Base-by-base conservation (phyloP, 2,888 invertebrate genomes). In the Chymomyza fuscimana region DNA sequence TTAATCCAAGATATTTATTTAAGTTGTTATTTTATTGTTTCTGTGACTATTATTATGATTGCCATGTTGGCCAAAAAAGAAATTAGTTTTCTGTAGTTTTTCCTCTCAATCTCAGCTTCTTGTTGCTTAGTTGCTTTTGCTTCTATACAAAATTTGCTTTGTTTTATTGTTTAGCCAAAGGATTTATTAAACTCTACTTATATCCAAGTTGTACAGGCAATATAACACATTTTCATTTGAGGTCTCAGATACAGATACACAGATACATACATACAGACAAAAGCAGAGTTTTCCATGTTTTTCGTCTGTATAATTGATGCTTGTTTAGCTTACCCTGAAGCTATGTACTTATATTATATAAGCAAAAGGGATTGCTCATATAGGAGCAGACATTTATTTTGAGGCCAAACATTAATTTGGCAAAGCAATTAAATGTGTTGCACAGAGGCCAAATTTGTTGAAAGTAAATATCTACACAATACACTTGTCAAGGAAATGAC, bases 401-500 rank as follows among this genome's bases (percentile, higher is more conserved):
- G 65, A 66, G 64, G 65, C 61, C 56, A 69, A 63, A 65, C 67
- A 77, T 77, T 77, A 80, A 74, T 80, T 73, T 79, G 72, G 32
- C 59, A 69, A 70, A 80, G 72, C 80, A 81, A 79, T 80, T 82
- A 73, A 78, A 78, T 65, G 72, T 69, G 62, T 46, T 59, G 63
- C 72, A 65, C 36, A 50, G 25, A 15, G 10, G 40, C 40, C 40
- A 46, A 46, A 46, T 46, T 46, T 46, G 40, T 46, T 46, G 40
- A 46, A 46, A 46, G 12, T 46, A 46, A 46, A 46, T 46, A 46
- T 12, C 40, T 46, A 0, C 40, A 46, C 40, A 46, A 46, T 1
- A 12, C 32, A 12, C 3, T 46, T 46, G 40, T 46, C 40, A 46
- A 46, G 3, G 0, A 7, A 46, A 46, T 4, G 12, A 46, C 40